Evolutionary conservation across 1,140 invertebrate species (phyloP).

Genomic region (Pemphigus obesinymphae): DNA sequence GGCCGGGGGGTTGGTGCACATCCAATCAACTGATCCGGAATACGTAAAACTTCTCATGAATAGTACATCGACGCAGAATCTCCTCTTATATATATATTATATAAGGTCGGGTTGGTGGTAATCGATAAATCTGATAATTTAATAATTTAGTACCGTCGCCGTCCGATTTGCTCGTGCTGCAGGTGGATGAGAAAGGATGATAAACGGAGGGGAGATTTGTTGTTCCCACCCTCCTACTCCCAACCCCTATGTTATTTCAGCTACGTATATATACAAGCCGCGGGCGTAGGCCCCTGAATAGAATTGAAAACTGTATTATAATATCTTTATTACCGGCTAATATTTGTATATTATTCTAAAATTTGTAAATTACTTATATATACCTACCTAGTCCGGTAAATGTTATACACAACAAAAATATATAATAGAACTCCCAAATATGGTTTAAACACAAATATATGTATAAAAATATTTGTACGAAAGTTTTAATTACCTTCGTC

Average conservation of each 20-base stretch:
- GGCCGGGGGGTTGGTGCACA: not conserved
- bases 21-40: constrained; percentile 29
- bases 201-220: constrained; percentile 9
- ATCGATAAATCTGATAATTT: constrained; percentile 40
- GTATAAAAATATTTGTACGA: too few relatives aligned
- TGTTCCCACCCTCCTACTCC: not conserved
- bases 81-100: not conserved
- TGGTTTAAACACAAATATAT: too few relatives aligned
- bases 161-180: constrained; percentile 4
- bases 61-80: constrained; percentile 4
- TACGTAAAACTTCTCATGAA: constrained; percentile 23
- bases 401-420: too few relatives aligned
- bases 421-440: too few relatives aligned
- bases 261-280: too few relatives aligned
- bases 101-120: not conserved
- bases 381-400: too few relatives aligned
- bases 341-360: not conserved
- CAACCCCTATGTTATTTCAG: too few relatives aligned
- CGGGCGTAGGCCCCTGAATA: not conserved
- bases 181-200: not conserved
- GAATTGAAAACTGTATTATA: constrained; percentile 15
- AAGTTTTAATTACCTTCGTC: too few relatives aligned
- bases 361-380: too few relatives aligned
- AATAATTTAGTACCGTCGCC: constrained; percentile 17
- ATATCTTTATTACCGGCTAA: not conserved